These are phyloP conservation scores for Acanthosepion lycidas DNA, from an alignment of 2,888 invertebrate genomes.

Conservation along the genomic window DNA sequence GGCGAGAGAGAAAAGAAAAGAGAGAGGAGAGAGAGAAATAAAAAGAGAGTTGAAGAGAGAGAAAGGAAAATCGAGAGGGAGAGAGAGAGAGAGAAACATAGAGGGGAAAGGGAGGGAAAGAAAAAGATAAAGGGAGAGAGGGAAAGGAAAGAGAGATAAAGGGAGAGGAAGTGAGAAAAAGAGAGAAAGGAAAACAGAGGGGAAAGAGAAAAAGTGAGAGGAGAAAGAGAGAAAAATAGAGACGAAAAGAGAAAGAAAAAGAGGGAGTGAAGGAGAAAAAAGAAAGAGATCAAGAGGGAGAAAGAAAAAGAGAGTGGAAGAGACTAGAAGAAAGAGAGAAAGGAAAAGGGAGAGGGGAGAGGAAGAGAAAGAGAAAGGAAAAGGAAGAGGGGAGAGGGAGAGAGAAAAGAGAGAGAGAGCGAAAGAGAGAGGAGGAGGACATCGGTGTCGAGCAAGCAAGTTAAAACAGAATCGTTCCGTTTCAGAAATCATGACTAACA, in stretches of 20 bases:
- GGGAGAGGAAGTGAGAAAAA: no score
- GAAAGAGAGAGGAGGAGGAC: neutral
- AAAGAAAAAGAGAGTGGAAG: neutral
- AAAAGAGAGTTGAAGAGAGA: neutral
- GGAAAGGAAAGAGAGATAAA: no score
- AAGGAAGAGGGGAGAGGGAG: neutral
- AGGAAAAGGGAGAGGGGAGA: neutral
- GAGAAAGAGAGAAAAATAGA: no score
- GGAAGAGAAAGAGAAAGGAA: rapidly evolving
- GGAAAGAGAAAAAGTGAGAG: neutral
- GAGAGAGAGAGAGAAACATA: neutral
- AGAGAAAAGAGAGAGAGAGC: neutral
- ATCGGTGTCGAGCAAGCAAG: neutral
- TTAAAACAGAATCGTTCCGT: neutral
- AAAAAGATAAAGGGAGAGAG: no score
- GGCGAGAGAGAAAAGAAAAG: neutral
- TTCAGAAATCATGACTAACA: no score
- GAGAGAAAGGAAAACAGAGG: no score
- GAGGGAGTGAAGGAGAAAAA: no score
- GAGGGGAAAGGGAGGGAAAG: neutral
- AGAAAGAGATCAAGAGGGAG: no score
- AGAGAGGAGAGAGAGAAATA: no score
- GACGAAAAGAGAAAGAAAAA: no score
- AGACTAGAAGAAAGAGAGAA: neutral
- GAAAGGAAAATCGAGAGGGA: no score